phyloP scores from a whole-genome alignment of 1,140 invertebrate genomes.

The Zaprionus davidi region DNA sequence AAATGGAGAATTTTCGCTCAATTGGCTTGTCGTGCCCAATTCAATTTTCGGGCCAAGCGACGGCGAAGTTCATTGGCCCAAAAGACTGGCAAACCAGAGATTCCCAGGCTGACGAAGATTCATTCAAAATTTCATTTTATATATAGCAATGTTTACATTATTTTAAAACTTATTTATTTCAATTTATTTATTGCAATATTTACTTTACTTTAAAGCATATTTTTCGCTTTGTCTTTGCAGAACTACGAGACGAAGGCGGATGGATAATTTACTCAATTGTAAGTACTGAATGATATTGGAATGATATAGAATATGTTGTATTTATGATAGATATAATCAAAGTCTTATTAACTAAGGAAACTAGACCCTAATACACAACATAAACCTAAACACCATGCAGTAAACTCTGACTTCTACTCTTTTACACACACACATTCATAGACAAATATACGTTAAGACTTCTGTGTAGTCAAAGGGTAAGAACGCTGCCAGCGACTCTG shows the following conservation, averaged over 20 bases:
- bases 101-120: constrained; percentile 1
- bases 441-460: too few relatives aligned
- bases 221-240: constrained; percentile 48
- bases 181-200: background rate
- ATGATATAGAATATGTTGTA: too few relatives aligned
- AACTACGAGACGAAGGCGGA: constrained; percentile 20
- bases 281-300: constrained; percentile 27
- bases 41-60: constrained; percentile 19
- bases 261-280: constrained; percentile 60
- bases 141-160: constrained; percentile 10
- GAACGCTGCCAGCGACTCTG: background rate
- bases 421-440: too few relatives aligned
- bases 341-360: too few relatives aligned
- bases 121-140: background rate
- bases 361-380: too few relatives aligned
- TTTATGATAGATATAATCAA: too few relatives aligned
- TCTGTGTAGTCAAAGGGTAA: background rate
- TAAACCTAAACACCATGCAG: too few relatives aligned
- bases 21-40: constrained; percentile 40
- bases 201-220: constrained; percentile 6
- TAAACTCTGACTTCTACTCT: too few relatives aligned
- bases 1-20: constrained; percentile 36
- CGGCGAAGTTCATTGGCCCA: constrained; percentile 55
- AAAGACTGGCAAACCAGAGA: background rate
- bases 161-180: background rate